Percentiles rank a stretch among this genome's conserved stretches.
Conservation (phyloP, 2,113 vertebrate species). For the Colossoma macropomum region DNA sequence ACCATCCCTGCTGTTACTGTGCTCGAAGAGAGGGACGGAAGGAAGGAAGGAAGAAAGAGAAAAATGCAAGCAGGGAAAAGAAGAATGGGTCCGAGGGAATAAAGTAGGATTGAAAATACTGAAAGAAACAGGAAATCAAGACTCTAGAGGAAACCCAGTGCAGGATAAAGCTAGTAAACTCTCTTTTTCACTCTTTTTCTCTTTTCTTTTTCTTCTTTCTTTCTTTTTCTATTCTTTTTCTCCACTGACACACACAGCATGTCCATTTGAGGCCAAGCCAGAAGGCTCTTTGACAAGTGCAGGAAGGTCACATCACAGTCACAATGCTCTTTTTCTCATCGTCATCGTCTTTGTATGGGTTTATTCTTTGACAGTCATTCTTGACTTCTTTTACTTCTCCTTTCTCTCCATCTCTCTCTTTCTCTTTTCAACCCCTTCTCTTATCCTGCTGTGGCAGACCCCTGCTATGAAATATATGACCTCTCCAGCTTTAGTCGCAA, state of each 20-base stretch:
- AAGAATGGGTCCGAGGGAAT: constrained; percentile 16
- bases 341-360: background rate
- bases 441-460: constrained; percentile 11
- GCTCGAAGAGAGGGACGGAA: background rate
- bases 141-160: background rate
- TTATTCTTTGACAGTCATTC: background rate
- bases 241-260: constrained; percentile 11
- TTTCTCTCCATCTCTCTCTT: background rate
- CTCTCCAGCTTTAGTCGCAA: constrained; percentile 29
- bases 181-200: background rate
- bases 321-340: background rate
- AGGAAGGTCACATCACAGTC: constrained; percentile 11
- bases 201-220: background rate
- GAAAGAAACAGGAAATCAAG: constrained; percentile 24
- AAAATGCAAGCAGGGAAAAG: constrained; percentile 9
- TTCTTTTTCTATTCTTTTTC: background rate
- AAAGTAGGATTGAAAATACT: constrained; percentile 1
- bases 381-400: background rate
- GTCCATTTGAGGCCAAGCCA: constrained; percentile 46
- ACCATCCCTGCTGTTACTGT: constrained; percentile 21
- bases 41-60: background rate
- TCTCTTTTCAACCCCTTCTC: background rate
- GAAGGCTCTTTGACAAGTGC: constrained; percentile 2
- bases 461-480: constrained; percentile 32
- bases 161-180: background rate